These are phyloP conservation scores for Heliconius sara DNA, from an alignment of 2,888 invertebrate genomes.

Conservation along the genomic window DNA sequence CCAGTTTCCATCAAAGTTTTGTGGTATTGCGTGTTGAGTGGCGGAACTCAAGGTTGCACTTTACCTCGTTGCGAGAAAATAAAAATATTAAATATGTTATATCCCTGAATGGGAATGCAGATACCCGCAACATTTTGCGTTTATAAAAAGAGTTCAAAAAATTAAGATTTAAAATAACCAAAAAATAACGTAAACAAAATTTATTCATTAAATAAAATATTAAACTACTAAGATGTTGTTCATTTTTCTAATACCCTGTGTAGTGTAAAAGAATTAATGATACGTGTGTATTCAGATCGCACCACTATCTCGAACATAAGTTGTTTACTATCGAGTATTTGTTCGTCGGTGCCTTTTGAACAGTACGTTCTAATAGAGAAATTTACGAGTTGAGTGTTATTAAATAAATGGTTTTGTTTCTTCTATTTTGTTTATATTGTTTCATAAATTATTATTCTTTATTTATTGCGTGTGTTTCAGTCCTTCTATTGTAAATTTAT, in stretches of 20 bases:
- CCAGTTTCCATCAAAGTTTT: too few relatives aligned
- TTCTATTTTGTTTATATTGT: not conserved
- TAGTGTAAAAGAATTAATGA: conserved; percentile 37
- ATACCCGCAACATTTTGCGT: too few relatives aligned
- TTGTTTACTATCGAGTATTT: conserved; percentile 42
- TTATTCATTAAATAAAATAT: not conserved
- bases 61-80: too few relatives aligned
- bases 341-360: conserved; percentile 43
- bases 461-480: not conserved
- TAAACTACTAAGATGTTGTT: not conserved
- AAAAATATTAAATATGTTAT: too few relatives aligned
- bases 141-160: not conserved
- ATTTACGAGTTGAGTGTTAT: conserved; percentile 11
- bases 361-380: conserved; percentile 4
- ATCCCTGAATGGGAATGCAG: too few relatives aligned
- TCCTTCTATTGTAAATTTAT: not conserved
- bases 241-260: conserved; percentile 31
- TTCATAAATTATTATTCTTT: not conserved
- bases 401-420: conserved; percentile 9
- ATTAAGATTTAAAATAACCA: too few relatives aligned
- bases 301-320: conserved; percentile 37
- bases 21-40: too few relatives aligned
- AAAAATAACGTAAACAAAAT: not conserved
- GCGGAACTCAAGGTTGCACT: too few relatives aligned
- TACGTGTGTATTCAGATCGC: conserved; percentile 33